phyloP scores from a whole-genome alignment of 2,888 invertebrate genomes.

The Cactoblastis cactorum region DNA sequence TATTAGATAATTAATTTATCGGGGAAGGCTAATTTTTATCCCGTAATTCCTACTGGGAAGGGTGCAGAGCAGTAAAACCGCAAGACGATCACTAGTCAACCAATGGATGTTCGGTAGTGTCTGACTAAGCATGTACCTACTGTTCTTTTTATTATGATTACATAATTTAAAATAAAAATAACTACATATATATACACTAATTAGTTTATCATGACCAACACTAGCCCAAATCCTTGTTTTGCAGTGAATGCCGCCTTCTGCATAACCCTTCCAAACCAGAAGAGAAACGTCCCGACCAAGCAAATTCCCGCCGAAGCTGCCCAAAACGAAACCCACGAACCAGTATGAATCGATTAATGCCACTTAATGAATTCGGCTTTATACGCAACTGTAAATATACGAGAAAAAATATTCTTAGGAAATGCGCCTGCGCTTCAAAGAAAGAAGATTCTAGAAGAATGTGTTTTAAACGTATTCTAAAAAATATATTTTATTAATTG shows the following conservation, averaged over 20 bases:
- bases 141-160: too few relatives aligned
- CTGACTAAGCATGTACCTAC: too few relatives aligned
- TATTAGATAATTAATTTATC: too few relatives aligned
- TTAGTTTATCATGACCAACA: too few relatives aligned
- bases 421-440: constrained; percentile 13
- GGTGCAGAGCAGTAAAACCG: too few relatives aligned
- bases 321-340: constrained; percentile 60
- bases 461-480: constrained; percentile 16
- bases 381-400: background rate
- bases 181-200: too few relatives aligned
- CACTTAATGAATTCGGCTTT: background rate
- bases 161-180: too few relatives aligned
- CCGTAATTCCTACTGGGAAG: too few relatives aligned
- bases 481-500: background rate
- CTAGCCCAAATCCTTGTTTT: constrained; percentile 23
- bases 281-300: constrained; percentile 32
- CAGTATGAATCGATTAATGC: constrained; percentile 48
- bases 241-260: constrained; percentile 61
- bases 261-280: constrained; percentile 55
- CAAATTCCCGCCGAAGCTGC: constrained; percentile 40
- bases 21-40: too few relatives aligned
- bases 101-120: too few relatives aligned
- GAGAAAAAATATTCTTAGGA: background rate
- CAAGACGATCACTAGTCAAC: too few relatives aligned
- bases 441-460: constrained; percentile 7